phyloP scores from a whole-genome alignment of 2,888 invertebrate genomes.

The Ellobium chinense region DNA sequence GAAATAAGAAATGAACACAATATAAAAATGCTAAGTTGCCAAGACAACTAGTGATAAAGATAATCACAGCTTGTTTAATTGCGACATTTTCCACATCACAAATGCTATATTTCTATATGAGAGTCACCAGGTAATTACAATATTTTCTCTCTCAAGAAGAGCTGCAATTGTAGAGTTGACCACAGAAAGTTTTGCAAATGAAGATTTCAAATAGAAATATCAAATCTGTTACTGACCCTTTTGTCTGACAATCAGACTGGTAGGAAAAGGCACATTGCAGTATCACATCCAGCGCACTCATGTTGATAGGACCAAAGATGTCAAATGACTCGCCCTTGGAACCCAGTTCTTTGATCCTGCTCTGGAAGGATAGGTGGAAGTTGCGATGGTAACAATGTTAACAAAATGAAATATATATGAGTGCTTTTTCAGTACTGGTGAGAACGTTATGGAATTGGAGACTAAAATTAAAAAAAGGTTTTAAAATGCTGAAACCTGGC shows the following conservation, averaged over 20 bases:
- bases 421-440: too few species aligned
- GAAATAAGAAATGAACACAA: conserved; percentile 18
- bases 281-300: conserved; percentile 47
- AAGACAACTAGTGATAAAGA: background rate
- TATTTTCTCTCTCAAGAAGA: background rate
- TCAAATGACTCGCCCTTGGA: conserved; percentile 44
- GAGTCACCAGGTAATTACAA: background rate
- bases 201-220: too few species aligned
- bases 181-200: background rate
- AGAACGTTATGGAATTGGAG: too few species aligned
- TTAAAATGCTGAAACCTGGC: too few species aligned
- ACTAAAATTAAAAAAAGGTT: too few species aligned
- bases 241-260: conserved; percentile 48
- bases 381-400: background rate
- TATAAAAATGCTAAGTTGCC: background rate
- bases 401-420: too few species aligned
- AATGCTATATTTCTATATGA: background rate
- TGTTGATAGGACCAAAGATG: conserved; percentile 40
- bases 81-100: background rate
- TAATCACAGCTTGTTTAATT: too few species aligned
- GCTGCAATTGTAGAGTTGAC: background rate
- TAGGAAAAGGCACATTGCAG: conserved; percentile 52
- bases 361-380: conserved; percentile 22
- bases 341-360: conserved; percentile 21
- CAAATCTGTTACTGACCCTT: conserved; percentile 44